Evolutionary conservation across 2,113 vertebrate species (phyloP).

Genomic region (Alectura lathami): DNA sequence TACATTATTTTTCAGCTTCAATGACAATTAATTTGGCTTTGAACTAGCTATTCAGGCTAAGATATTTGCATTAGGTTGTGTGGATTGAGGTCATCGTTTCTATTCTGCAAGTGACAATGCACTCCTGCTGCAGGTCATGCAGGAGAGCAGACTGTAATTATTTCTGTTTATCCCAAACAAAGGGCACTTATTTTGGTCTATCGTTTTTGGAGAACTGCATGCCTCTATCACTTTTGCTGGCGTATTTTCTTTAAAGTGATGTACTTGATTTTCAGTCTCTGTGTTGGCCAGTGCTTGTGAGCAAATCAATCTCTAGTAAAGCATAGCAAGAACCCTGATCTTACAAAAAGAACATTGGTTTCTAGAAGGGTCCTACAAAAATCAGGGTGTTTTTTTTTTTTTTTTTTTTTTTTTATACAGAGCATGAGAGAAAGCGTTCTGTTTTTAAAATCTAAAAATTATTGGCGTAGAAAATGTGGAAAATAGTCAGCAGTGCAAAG

Average conservation of each 20-base stretch:
- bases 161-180: slow-evolving; percentile 11
- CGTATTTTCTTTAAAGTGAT: not conserved
- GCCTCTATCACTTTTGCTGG: not conserved
- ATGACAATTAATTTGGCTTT: not conserved
- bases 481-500: not conserved
- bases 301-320: not conserved
- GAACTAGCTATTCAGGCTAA: not conserved
- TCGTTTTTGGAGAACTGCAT: not conserved
- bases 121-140: not conserved
- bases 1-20: not conserved
- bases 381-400: not conserved
- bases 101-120: not conserved
- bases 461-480: not conserved
- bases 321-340: not conserved
- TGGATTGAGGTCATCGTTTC: not conserved
- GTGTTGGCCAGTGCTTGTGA: not conserved
- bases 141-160: not conserved
- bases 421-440: not conserved
- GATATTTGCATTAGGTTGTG: not conserved
- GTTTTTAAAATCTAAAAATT: not conserved
- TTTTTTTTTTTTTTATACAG: not conserved
- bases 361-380: not conserved
- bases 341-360: not conserved
- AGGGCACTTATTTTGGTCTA: not conserved
- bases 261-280: not conserved